These are phyloP conservation scores for Mallotus villosus DNA, from an alignment of 2,797 vertebrate species.

Conservation along the genomic window DNA sequence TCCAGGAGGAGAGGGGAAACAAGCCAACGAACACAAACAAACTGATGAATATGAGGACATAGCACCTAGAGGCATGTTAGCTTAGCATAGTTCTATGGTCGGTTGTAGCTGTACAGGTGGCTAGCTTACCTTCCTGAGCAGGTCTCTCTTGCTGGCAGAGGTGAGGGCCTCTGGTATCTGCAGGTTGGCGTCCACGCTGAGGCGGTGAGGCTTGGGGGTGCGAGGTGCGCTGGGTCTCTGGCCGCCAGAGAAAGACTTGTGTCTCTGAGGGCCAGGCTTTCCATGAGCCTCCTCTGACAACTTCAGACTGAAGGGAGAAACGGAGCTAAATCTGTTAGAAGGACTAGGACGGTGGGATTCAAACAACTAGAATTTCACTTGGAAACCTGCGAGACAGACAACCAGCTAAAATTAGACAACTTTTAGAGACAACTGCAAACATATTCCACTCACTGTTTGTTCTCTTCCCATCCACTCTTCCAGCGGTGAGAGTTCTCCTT, in stretches of 20 bases:
- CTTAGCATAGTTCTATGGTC: background rate
- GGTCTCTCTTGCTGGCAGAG: slow-evolving; percentile 90
- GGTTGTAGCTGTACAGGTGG: background rate
- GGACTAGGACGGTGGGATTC: background rate
- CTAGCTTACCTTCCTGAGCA: slow-evolving; percentile 86
- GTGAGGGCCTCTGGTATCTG: slow-evolving; percentile 94
- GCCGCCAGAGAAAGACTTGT: slow-evolving; percentile 79
- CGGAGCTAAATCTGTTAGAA: background rate
- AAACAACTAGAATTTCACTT: background rate
- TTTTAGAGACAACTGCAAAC: background rate
- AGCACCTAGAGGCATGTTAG: background rate
- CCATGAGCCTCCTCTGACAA: slow-evolving; percentile 72
- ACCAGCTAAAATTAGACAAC: background rate
- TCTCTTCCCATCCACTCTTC: slow-evolving; percentile 97
- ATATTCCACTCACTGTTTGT: slow-evolving; percentile 83
- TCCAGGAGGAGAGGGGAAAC: slow-evolving; percentile 1
- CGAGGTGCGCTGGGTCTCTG: slow-evolving; percentile 84
- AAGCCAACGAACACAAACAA: background rate
- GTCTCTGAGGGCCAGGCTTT: slow-evolving; percentile 82
- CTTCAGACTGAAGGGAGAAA: slow-evolving; percentile 75
- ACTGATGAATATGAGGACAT: background rate
- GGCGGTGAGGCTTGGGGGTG: slow-evolving; percentile 85
- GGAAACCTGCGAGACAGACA: background rate
- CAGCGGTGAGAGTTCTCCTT: slow-evolving; percentile 89
- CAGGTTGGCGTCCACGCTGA: slow-evolving; percentile 94